Evolutionary conservation across 1,140 invertebrate species (phyloP), one percentile per base, ranked within the genome.

Genomic region (Tetraneura akinire): DNA sequence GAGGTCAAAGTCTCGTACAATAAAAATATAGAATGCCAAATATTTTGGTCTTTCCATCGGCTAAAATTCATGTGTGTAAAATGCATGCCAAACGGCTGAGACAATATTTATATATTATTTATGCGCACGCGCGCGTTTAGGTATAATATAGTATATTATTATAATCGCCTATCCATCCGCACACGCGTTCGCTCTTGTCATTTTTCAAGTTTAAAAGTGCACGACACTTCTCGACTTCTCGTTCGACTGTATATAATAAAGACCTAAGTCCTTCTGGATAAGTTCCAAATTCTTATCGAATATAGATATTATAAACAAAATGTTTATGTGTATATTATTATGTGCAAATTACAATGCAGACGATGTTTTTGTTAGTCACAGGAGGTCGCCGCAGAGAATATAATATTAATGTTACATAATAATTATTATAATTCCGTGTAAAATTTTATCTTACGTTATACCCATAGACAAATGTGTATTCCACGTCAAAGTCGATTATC

Each of bases 201-300:
- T 10, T 76, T 66, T 57, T 57, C 73, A 76, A 57, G 73, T 57
- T 57, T 57, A 76, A 76, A 76, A 76, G 53, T 66, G 37, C 64
- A 68, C n/a, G 5, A 11, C 9, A 45, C 64, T 49, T 51, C 11
- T 18, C 16, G 45, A 26, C 5, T 47, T 14, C 21, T 5, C 13
- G 37, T 5, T 1, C 42, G 66, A 47, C 42, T 21, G 8, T 37
- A n/a, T 37, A 37, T 37, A 37, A 16, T 14, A 21, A 68, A 64
- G 21, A 26, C 42, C 21, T 68, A 68, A 64, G 21, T 47, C 42
- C 21, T 68, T 47, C 23, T 47, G 66, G 37, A 68, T 13, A 8
- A 14, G 18, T 23, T 47, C 66, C 66, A 68, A 45, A 23, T 68
- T 37, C 8, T 4, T 45, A 47, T 47, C 42, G 42, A 23, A 37